These are phyloP conservation scores for Anguilla rostrata DNA, from an alignment of 2,113 vertebrate species.

Conservation along the genomic window DNA sequence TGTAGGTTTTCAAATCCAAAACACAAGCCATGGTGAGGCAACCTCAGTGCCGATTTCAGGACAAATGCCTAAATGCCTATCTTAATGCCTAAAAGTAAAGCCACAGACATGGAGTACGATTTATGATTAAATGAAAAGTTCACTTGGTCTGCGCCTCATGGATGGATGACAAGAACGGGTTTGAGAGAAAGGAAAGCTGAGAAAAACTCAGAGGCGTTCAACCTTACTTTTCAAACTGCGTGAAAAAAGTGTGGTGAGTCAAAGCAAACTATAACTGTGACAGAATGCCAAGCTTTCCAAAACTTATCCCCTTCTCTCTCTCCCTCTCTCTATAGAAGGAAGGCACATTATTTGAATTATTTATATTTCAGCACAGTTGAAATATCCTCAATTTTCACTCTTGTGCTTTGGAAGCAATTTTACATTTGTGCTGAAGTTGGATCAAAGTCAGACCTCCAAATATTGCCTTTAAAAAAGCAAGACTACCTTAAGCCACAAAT, in stretches of 20 bases:
- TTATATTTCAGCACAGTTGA: neutral
- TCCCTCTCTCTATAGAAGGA: neutral
- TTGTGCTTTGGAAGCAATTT: slow-evolving; percentile 1
- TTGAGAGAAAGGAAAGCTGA: neutral
- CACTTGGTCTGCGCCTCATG: neutral
- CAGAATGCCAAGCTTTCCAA: neutral
- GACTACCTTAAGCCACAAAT: neutral
- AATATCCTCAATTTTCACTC: neutral
- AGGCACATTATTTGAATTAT: slow-evolving; percentile 4
- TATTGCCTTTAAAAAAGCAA: neutral
- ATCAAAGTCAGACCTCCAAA: neutral
- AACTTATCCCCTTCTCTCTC: neutral
- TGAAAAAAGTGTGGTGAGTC: slow-evolving; percentile 4
- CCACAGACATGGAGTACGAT: neutral
- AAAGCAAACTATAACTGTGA: neutral
- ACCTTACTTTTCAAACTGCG: neutral
- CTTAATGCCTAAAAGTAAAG: neutral
- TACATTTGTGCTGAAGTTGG: neutral
- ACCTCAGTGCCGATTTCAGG: too few species aligned
- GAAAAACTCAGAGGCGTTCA: neutral
- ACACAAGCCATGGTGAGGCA: too few species aligned
- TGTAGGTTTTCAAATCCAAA: too few species aligned
- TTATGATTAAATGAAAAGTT: neutral
- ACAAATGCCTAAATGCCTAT: too few species aligned
- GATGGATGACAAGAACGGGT: neutral